Base-by-base conservation (phyloP, 2,888 invertebrate genomes). In the Drosophila bunnanda region DNA sequence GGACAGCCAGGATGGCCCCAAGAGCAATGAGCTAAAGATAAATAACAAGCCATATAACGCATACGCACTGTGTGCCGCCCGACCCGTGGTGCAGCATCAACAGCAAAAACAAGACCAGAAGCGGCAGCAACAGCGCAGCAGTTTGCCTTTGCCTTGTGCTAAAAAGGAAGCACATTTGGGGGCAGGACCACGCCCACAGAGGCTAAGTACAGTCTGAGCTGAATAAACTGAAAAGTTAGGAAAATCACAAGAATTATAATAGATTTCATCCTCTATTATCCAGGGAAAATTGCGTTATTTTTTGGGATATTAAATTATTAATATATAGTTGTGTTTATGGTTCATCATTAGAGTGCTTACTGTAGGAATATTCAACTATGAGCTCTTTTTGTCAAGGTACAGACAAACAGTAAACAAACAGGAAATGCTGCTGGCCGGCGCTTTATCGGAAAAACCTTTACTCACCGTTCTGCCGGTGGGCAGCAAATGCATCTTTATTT, bases 21-120 rank as follows among this genome's bases (percentile, higher is more conserved):
- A 62, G 80, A 85, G 86, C 89, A 85, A 88, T 86, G 86, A 85
- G 88, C 89, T 71, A 78, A 82, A 85, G 85, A 88, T 85, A 85
- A 85, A 85, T 85, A 85, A 82, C 89, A 88, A 80, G 89, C 87
- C 76, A 71, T 89, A 89, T 87, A 81, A 77, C 85, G 88, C 75
- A 89, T 89, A 83, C 83, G 83, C 89, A 84, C 75, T 65, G 82
- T 87, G 57, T 82, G 84, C 48, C 48, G 50, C 53, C 46, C 48
- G 22, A 80, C 76, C 75, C 39, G 46, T 76, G 78, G 74, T 70
- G 74, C 71, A 41, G 53, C 34, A 41, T 72, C 69, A 20, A 20
- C n/a, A 36, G 28, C 28, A 58, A 38, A 25, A 58, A 36, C 53
- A 39, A 36, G 41, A 58, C 28, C 59, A 32, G 39, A 13, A 17